Base-by-base conservation (phyloP, 2,113 vertebrate species). In the Crotophaga sulcirostris region DNA sequence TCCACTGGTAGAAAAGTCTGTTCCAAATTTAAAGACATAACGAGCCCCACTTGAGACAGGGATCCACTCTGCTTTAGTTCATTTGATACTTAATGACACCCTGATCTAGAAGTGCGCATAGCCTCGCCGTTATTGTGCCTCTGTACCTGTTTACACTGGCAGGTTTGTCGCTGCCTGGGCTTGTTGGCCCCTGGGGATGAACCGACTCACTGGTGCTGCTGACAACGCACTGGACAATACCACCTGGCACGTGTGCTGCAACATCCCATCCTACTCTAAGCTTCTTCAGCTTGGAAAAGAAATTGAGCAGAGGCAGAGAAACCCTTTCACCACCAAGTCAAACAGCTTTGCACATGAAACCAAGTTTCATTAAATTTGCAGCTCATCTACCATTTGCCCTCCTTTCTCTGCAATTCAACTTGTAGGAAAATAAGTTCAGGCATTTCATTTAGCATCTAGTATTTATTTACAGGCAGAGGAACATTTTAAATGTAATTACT, bases 181-280 rank as follows among this genome's bases (percentile, higher is more conserved):
- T 7, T 0, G 0, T 1, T 54, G 31, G 33, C 3, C 51, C 26
- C 24, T 19, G 25, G 14, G 18, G 24, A 64, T 54, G 14, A 40
- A 2, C 18, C 19, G 59, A 4, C 28, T 74, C 1, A 0, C 25
- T 23, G 33, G 1, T 40, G 38, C 38, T 84, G 63, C 31, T n/a
- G 69, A 5, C 34, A 21, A 28, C 7, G 4, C 5, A 0, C 21
- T 56, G 24, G 16, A 38, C 10, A 18, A 47, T 34, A 24, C 1
- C 2, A 20, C 44, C 23, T 49, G 16, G 31, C 14, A 74, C 26
- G 26, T 0, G 1, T 0, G 0, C 19, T 76, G 36, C 28, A 44
- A 33, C 1, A 2, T 20, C n/a, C 10, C 4, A 0, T 29, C 49
- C 49, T 23, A 28, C 21, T 7, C 16, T 25, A 11, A 36, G 10